Percentiles rank a stretch among this genome's conserved stretches.
Conservation (phyloP, 2,113 vertebrate species). For the Albula goreensis region DNA sequence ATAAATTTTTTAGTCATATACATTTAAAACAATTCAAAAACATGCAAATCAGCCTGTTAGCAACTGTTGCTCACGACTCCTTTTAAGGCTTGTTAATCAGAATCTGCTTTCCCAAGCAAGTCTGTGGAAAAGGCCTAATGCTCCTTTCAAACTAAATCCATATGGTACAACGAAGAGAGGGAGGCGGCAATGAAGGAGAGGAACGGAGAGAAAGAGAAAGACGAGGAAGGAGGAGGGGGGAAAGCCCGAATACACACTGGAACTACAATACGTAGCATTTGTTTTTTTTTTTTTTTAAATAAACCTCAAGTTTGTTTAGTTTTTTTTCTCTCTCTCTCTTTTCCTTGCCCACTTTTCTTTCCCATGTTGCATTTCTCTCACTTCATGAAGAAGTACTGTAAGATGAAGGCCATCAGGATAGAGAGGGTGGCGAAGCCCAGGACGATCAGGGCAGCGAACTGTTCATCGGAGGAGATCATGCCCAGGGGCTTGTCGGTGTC, state of each 20-base stretch:
- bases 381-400: constrained; percentile 98
- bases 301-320: constrained; percentile 71
- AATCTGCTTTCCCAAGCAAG: constrained; percentile 80
- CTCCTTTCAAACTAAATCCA: constrained; percentile 74
- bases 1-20: constrained; percentile 55
- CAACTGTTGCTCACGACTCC: constrained; percentile 70
- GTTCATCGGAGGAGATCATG: constrained; percentile 88
- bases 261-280: constrained; percentile 81
- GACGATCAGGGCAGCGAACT: constrained; percentile 91
- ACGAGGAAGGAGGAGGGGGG: constrained; percentile 64
- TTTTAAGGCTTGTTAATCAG: constrained; percentile 51
- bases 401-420: constrained; percentile 92
- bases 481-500: constrained; percentile 71
- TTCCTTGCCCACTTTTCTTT: constrained; percentile 59
- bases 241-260: constrained; percentile 81
- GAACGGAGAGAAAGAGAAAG: constrained; percentile 59
- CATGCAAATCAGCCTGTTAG: constrained; percentile 53
- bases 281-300: constrained; percentile 58
- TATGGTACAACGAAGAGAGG: constrained; percentile 49
- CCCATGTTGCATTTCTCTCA: constrained; percentile 68
- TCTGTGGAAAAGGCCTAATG: constrained; percentile 74
- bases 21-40: constrained; percentile 49
- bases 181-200: constrained; percentile 61
- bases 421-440: constrained; percentile 87
- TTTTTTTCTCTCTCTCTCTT: constrained; percentile 37